Conservation (phyloP, 2,113 vertebrate species). For the Apaloderma vittatum region DNA sequence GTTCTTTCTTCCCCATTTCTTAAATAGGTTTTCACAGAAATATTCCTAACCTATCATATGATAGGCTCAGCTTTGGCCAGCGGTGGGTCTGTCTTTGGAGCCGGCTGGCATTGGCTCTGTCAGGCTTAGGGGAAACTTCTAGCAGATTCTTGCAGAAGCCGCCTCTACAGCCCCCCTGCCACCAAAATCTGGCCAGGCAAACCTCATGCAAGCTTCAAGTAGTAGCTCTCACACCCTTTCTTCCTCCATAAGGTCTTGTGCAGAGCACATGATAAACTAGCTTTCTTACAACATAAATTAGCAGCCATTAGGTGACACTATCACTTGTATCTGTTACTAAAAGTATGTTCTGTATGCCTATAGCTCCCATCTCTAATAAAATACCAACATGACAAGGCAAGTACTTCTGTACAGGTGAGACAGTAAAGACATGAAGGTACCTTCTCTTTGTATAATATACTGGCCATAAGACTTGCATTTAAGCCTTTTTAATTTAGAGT, state of each 20-base stretch:
- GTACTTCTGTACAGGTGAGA: not conserved
- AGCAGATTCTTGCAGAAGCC: no score
- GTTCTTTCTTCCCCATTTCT: no score
- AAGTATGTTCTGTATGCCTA: not conserved
- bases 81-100: no score
- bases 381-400: not conserved
- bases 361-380: not conserved
- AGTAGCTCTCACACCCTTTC: not conserved
- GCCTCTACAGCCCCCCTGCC: no score
- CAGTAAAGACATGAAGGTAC: not conserved
- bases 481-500: not conserved
- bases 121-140: no score
- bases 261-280: not conserved
- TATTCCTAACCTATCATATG: no score
- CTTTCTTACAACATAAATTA: not conserved
- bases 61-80: no score
- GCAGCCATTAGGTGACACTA: not conserved
- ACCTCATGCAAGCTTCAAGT: not conserved
- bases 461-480: not conserved
- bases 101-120: no score
- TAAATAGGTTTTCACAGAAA: no score
- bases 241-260: not conserved
- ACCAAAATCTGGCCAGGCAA: no score
- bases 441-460: not conserved
- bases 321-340: not conserved